phyloP scores from a whole-genome alignment of 2,888 invertebrate genomes.

The Thecocarcelia acutangulata region DNA sequence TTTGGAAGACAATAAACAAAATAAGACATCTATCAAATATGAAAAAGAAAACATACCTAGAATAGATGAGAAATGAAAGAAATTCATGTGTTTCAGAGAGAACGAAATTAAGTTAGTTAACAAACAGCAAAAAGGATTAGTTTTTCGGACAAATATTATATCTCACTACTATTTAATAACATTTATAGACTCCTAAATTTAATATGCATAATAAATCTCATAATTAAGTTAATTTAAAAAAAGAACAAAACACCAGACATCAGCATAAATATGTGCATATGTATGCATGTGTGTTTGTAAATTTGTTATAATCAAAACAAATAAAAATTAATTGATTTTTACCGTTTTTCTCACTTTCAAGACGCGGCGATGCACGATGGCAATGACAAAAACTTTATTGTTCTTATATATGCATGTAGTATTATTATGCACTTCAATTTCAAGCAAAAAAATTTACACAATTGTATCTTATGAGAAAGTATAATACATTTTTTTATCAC shows the following conservation, averaged over 20 bases:
- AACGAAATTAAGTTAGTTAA: conserved; percentile 9
- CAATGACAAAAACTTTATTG: conserved; percentile 54
- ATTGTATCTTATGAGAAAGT: conserved; percentile 3
- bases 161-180: too few species aligned
- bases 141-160: too few species aligned
- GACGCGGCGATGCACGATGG: conserved; percentile 35
- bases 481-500: conserved; percentile 22
- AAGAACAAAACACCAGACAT: too few species aligned
- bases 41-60: conserved; percentile 50
- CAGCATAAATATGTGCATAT: not conserved
- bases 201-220: too few species aligned
- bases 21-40: not conserved
- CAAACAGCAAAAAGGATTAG: conserved; percentile 53
- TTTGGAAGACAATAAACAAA: conserved; percentile 36
- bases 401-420: not conserved
- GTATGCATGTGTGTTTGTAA: too few species aligned
- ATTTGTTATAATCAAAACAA: conserved; percentile 12
- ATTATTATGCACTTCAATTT: not conserved
- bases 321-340: conserved; percentile 66
- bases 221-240: too few species aligned
- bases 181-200: too few species aligned
- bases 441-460: conserved; percentile 35
- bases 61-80: conserved; percentile 45
- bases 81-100: conserved; percentile 37
- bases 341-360: conserved; percentile 51